phyloP scores from a whole-genome alignment of 1,140 invertebrate genomes.

The Spodoptera litura region DNA sequence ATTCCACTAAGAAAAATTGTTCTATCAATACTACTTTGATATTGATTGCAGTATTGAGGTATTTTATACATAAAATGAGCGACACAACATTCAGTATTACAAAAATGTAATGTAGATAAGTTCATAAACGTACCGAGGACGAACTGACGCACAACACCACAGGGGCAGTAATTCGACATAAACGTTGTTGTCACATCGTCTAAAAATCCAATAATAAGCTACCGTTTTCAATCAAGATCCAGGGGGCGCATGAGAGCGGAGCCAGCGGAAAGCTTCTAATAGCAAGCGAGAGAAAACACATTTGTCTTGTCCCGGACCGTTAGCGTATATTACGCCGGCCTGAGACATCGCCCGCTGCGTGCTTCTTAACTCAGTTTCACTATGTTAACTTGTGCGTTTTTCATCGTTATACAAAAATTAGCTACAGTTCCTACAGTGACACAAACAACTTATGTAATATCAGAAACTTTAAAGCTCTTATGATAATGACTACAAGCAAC shows the following conservation, averaged over 20 bases:
- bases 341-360: slow-evolving; percentile 76
- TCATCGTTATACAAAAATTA: slow-evolving; percentile 59
- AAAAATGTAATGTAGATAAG: no score
- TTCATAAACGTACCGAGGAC: no score
- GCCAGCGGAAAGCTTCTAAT: slow-evolving; percentile 62
- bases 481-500: slow-evolving; percentile 36
- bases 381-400: slow-evolving; percentile 61
- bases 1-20: no score
- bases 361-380: slow-evolving; percentile 70
- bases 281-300: slow-evolving; percentile 81
- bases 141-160: slow-evolving; percentile 4
- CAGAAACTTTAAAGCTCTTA: slow-evolving; percentile 39
- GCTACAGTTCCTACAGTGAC: background rate
- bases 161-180: slow-evolving; percentile 26
- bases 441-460: slow-evolving; percentile 39
- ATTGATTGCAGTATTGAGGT: no score
- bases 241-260: slow-evolving; percentile 63
- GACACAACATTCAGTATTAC: no score
- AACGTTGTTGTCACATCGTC: slow-evolving; percentile 48
- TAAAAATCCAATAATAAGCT: slow-evolving; percentile 65
- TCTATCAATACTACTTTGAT: no score
- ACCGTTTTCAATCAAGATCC: slow-evolving; percentile 73
- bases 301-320: slow-evolving; percentile 83
- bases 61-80: no score
- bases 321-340: slow-evolving; percentile 81